A percentile compares a stretch with the other conserved stretches of the same genome.
Evolutionary conservation across 1,140 invertebrate species (phyloP).

Genomic region (Hylaeus volcanicus): DNA sequence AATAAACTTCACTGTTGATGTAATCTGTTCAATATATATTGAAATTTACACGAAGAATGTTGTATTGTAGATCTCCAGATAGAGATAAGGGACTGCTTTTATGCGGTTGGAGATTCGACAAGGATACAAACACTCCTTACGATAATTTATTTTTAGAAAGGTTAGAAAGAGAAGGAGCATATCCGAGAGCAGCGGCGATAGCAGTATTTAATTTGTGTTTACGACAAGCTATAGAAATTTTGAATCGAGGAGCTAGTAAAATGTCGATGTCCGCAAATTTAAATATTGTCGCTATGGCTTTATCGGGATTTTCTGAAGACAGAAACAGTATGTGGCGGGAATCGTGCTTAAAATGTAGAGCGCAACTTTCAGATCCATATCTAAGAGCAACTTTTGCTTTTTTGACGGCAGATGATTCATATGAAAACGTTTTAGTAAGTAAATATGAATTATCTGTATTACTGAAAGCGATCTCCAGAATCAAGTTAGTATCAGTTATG

Average conservation of each 20-base stretch:
- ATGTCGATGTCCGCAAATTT: conserved; percentile 74
- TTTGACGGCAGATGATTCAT: conserved; percentile 90
- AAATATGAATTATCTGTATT: background rate
- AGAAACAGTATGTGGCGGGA: conserved; percentile 90
- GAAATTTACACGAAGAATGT: background rate
- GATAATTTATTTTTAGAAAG: conserved; percentile 82
- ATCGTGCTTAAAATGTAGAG: conserved; percentile 86
- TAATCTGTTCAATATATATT: background rate
- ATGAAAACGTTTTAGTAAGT: conserved; percentile 90
- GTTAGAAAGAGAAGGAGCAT: conserved; percentile 84
- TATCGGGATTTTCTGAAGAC: conserved; percentile 93
- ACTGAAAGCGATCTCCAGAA: background rate
- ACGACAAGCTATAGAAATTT: conserved; percentile 90
- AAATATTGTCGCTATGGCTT: conserved; percentile 92
- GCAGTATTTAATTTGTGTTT: conserved; percentile 94
- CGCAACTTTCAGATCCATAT: conserved; percentile 92
- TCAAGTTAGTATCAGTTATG: no score
- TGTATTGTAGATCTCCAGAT: conserved; percentile 85
- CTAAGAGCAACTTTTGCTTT: conserved; percentile 95
- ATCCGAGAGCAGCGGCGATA: conserved; percentile 93
- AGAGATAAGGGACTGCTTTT: conserved; percentile 89
- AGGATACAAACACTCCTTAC: conserved; percentile 80
- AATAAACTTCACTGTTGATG: no score
- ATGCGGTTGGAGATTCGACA: conserved; percentile 92
- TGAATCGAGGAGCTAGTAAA: conserved; percentile 85